These are phyloP conservation scores for Strix occidentalis DNA, from an alignment of 2,797 vertebrate genomes.

Conservation along the genomic window DNA sequence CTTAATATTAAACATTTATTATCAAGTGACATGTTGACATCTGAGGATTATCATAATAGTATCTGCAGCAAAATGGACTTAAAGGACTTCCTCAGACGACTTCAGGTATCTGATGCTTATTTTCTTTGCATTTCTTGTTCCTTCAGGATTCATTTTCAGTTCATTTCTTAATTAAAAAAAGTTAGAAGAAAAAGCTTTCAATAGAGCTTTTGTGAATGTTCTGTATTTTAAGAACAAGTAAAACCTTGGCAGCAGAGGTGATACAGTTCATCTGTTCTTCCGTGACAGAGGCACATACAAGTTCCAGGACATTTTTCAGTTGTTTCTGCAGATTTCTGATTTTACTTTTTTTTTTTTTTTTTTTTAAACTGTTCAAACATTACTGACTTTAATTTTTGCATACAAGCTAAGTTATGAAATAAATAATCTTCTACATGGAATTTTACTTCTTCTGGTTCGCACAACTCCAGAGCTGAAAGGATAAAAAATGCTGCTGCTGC, in stretches of 20 bases:
- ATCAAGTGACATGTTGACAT: neutral
- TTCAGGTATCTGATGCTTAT: neutral
- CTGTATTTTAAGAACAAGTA: neutral
- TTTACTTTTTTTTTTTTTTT: neutral
- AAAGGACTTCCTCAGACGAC: neutral
- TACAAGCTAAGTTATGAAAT: neutral
- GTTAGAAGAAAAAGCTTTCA: neutral
- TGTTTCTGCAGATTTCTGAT: neutral
- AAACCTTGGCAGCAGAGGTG: neutral
- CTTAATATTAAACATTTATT: neutral
- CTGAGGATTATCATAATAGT: neutral
- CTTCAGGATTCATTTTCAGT: neutral
- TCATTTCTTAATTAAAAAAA: neutral
- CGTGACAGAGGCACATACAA: neutral
- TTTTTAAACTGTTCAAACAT: neutral
- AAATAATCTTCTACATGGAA: neutral
- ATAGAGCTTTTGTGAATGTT: neutral
- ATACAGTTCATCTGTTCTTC: neutral
- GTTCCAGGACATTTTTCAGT: neutral
- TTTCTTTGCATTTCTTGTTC: neutral
- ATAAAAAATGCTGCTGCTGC: neutral
- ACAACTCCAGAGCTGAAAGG: neutral
- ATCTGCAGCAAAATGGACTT: neutral
- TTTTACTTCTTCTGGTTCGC: neutral
- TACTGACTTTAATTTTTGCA: neutral